Conservation (phyloP, 1,140 invertebrate species). For the honey bee (Apis mellifera) region Amel_HAv3.1 CM009944.2:9470501-9471000, state of each 20-base stretch:
- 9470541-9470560: no score
- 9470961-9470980: no score
- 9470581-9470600: neutral
- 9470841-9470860: conserved; percentile 68
- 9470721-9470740: conserved; percentile 83
- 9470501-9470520: no score
- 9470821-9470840: conserved; percentile 81
- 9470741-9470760: conserved; percentile 86
- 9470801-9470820: conserved; percentile 84
- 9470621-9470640: conserved; percentile 83
- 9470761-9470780: conserved; percentile 80
- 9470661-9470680: conserved; percentile 89
- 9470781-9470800: conserved; percentile 88
- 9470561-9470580: no score
- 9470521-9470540: no score
- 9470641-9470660: conserved; percentile 87
- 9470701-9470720: conserved; percentile 81
- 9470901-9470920: no score
- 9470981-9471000: no score
- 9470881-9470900: no score
- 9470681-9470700: conserved; percentile 87
- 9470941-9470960: no score
- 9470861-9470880: neutral
- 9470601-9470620: neutral
- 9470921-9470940: no score